Percentiles rank a stretch among this genome's conserved stretches.
Conservation (phyloP, 2,888 invertebrate genomes). For the Phyllotreta striolata region DNA sequence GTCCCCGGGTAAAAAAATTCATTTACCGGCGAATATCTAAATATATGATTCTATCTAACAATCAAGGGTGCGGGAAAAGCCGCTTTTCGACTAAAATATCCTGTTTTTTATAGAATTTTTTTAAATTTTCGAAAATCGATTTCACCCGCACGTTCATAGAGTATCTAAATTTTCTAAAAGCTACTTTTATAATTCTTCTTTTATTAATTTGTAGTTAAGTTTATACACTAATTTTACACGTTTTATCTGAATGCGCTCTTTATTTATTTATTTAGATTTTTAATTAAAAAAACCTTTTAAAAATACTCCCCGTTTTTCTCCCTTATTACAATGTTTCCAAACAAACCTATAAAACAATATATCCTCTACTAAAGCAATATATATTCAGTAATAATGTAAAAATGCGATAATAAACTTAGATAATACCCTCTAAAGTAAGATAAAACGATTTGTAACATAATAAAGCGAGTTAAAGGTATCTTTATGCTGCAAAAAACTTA, state of each 20-base stretch:
- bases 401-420: too few relatives aligned
- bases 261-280: too few relatives aligned
- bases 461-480: too few relatives aligned
- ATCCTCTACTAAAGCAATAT: too few relatives aligned
- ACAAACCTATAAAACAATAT: too few relatives aligned
- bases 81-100: slow-evolving; percentile 1
- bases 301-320: too few relatives aligned
- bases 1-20: background rate
- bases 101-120: slow-evolving; percentile 1
- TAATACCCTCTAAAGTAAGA: too few relatives aligned
- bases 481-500: too few relatives aligned
- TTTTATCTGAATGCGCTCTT: slow-evolving; percentile 9
- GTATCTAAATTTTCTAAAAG: slow-evolving; percentile 7
- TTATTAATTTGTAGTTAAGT: slow-evolving; percentile 5
- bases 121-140: background rate
- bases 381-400: too few relatives aligned
- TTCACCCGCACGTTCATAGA: slow-evolving; percentile 4
- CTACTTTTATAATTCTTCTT: slow-evolving; percentile 4
- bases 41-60: slow-evolving; percentile 19
- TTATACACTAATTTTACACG: slow-evolving; percentile 5
- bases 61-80: background rate
- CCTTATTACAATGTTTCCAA: too few relatives aligned
- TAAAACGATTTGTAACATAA: too few relatives aligned
- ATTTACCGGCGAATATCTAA: slow-evolving; percentile 4
- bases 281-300: too few relatives aligned